These are phyloP conservation scores for Mya arenaria DNA, from an alignment of 1,140 invertebrate genomes.

Conservation along the genomic window DNA sequence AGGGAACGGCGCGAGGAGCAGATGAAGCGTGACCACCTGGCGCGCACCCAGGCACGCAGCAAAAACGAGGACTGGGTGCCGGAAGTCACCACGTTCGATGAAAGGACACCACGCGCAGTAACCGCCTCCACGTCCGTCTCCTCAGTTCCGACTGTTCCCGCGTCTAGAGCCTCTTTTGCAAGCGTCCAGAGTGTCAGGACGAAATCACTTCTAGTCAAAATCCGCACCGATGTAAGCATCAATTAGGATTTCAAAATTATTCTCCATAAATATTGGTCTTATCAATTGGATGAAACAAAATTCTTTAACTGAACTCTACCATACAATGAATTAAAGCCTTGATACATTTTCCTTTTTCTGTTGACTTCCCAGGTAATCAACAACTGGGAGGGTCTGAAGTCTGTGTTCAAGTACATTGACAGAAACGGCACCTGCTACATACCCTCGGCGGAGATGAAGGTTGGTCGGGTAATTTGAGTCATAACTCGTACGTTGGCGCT, in stretches of 20 bases:
- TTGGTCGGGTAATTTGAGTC: too few species aligned
- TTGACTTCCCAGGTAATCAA: conserved; percentile 40
- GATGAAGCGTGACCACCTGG: conserved; percentile 41
- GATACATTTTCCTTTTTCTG: neutral
- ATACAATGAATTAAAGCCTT: too few species aligned
- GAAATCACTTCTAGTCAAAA: conserved; percentile 54
- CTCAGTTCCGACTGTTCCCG: conserved; percentile 18
- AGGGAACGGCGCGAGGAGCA: conserved; percentile 46
- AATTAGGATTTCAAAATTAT: too few species aligned
- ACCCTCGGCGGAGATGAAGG: conserved; percentile 43
- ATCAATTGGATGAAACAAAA: too few species aligned
- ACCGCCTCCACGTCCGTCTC: conserved; percentile 27
- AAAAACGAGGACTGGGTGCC: conserved; percentile 47
- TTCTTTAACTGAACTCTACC: too few species aligned
- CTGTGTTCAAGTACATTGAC: conserved; percentile 56
- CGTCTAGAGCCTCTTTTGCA: conserved; percentile 43
- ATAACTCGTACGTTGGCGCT: too few species aligned
- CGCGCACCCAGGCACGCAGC: conserved; percentile 17
- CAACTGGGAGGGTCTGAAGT: conserved; percentile 55
- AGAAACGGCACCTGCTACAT: conserved; percentile 38
- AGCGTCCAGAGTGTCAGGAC: conserved; percentile 45
- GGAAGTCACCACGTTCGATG: neutral
- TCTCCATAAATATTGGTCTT: too few species aligned
- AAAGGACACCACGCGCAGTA: conserved; percentile 12
- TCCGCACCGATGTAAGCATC: conserved; percentile 46